These are phyloP conservation scores for Hippocampus kuda DNA, from an alignment of 2,797 vertebrate species.

Conservation along the genomic window DNA sequence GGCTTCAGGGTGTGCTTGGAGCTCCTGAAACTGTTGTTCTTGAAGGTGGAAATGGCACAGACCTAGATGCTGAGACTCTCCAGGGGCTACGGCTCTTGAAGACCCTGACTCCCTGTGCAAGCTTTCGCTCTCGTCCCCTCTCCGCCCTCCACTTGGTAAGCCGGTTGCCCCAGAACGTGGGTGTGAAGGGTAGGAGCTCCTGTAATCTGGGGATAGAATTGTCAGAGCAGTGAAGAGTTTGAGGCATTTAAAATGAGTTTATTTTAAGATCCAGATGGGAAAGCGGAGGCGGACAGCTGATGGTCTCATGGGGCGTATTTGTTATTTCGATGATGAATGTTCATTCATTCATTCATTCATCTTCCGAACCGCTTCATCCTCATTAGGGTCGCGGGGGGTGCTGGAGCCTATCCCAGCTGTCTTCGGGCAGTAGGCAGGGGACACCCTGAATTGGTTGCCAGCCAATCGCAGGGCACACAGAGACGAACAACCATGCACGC, in stretches of 20 bases:
- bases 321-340: slow-evolving; percentile 59
- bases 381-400: no score
- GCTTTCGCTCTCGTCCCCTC: slow-evolving; percentile 77
- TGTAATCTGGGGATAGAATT: slow-evolving; percentile 90
- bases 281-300: slow-evolving; percentile 57
- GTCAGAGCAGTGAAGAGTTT: slow-evolving; percentile 71
- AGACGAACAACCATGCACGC: no score
- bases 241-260: slow-evolving; percentile 51
- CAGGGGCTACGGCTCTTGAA: slow-evolving; percentile 62
- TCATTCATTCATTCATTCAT: no score
- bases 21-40: slow-evolving; percentile 83
- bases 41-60: slow-evolving; percentile 93
- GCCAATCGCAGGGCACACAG: no score
- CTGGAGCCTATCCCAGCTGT: no score
- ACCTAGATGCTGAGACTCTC: slow-evolving; percentile 85
- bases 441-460: no score
- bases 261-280: slow-evolving; percentile 59
- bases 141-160: slow-evolving; percentile 74
- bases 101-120: slow-evolving; percentile 67
- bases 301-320: slow-evolving; percentile 61
- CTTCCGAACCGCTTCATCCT: no score
- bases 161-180: slow-evolving; percentile 67
- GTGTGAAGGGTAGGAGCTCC: slow-evolving; percentile 79
- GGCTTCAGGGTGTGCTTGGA: slow-evolving; percentile 75
- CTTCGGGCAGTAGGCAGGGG: no score